phyloP scores from a whole-genome alignment of 2,113 vertebrate species.

The Zosterops lateralis region DNA sequence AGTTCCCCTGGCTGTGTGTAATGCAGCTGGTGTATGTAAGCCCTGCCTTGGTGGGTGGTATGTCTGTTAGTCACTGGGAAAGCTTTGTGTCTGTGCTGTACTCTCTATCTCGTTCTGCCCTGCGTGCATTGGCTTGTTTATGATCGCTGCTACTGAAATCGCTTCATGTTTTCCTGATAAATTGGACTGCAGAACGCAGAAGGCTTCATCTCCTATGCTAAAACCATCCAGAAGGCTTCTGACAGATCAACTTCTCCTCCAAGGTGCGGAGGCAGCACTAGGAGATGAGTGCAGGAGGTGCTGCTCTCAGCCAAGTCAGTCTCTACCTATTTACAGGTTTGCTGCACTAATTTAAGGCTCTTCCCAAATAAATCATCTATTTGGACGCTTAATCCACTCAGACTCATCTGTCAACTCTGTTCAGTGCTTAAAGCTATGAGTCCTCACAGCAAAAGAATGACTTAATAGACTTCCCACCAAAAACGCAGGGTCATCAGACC shows the following conservation, averaged over 20 bases:
- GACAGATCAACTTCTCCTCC: not conserved
- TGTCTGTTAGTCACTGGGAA: not conserved
- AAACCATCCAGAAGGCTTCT: not conserved
- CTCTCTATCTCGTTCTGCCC: not conserved
- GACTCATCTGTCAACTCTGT: not conserved
- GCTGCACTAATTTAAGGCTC: not conserved
- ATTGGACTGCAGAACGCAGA: not conserved
- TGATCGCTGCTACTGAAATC: not conserved
- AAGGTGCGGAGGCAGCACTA: not conserved
- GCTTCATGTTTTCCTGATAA: not conserved
- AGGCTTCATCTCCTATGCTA: not conserved
- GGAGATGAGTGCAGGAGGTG: not conserved
- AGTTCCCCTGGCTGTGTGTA: not conserved
- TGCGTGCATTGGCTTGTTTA: conserved; percentile 33
- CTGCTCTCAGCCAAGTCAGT: not conserved
- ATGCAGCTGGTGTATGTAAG: not conserved
- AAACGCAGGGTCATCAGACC: not conserved
- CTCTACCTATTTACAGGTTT: not conserved
- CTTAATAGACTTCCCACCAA: not conserved
- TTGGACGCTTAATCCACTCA: not conserved
- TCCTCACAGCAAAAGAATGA: not conserved
- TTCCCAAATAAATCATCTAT: not conserved
- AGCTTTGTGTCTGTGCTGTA: not conserved
- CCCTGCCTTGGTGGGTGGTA: conserved; percentile 28
- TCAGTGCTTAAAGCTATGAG: not conserved